These are phyloP conservation scores for Agapornis canus DNA, from an alignment of 2,797 vertebrate genomes.

Conservation along the genomic window DNA sequence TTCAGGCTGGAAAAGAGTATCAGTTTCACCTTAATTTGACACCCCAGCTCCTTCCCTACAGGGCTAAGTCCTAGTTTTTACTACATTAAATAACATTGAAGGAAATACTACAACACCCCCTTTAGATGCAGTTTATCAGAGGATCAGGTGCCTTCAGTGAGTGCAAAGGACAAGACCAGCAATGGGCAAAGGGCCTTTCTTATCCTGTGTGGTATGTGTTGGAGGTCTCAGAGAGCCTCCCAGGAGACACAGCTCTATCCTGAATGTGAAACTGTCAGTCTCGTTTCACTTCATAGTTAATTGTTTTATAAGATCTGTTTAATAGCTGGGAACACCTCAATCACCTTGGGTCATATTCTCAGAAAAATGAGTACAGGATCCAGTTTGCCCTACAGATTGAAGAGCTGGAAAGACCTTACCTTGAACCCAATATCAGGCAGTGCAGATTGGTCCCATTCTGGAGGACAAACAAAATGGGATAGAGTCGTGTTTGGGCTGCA, in stretches of 20 bases:
- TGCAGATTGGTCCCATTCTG: slow-evolving; percentile 80
- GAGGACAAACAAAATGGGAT: neutral
- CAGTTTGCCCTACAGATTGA: neutral
- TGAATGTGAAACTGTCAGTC: neutral
- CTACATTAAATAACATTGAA: neutral
- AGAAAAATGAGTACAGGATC: neutral
- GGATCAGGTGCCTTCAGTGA: neutral
- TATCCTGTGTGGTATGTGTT: neutral
- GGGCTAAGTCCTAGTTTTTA: neutral
- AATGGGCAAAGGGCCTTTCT: neutral
- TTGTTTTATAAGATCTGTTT: neutral
- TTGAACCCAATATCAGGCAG: slow-evolving; percentile 77
- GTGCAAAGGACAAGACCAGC: neutral
- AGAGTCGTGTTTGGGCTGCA: neutral
- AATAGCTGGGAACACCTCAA: neutral
- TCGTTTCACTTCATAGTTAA: neutral
- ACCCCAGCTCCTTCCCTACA: neutral
- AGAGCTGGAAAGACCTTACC: slow-evolving; percentile 69
- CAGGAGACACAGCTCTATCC: neutral
- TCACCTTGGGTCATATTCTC: neutral
- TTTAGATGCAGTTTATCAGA: neutral
- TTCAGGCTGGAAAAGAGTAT: neutral
- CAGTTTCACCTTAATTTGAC: neutral
- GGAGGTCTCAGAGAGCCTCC: neutral
- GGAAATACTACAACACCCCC: neutral